Evolutionary conservation across 1,140 invertebrate species (phyloP), one percentile per base, ranked within the genome.

Genomic region (Ephestia elutella): DNA sequence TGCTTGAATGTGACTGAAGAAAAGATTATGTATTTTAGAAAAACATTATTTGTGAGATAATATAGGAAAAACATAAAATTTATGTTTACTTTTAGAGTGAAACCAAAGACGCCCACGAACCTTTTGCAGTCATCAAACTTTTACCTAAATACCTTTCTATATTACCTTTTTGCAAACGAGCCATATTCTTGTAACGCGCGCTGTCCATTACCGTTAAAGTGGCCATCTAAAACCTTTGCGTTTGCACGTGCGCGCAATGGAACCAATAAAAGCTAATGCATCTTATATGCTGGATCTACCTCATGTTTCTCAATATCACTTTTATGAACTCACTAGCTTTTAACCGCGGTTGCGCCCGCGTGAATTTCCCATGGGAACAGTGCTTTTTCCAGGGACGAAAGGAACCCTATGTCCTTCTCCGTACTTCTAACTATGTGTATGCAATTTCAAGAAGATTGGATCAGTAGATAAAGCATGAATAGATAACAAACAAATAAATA

Each of bases 101-200:
- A 44, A 44, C 38, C 38, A 44, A 44, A 44, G 30, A 32, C 30
- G 30, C 4, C 30, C 21, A 11, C n/a, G 3, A 44, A 17, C 13
- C 15, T n/a, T 44, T 44, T 15, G 32, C 2, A 44, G 38, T 44
- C 38, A 44, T 44, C 38, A 44, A 44, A 44, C 38, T 44, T 44
- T 44, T 44, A 44, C 13, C 10, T 15, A 2, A 17, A 44, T 44
- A 15, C n/a, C 38, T 32, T 32, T 32, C 38, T 25, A 44, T 13
- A 44, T 44, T 44, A 44, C 38, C 38, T 44, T 44, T 44, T 44
- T 44, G 38, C 38, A 44, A 44, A 44, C 38, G 38, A 44, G 38
- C 38, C 13, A 15, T 44, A n/a, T 44, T 44, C 38, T 44, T 44
- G 38, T 44, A 44, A 44, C 15, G 38, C 38, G 38, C 38, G 38